Conservation (phyloP, 2,888 invertebrate species). For the Nephrotoma flavescens region DNA sequence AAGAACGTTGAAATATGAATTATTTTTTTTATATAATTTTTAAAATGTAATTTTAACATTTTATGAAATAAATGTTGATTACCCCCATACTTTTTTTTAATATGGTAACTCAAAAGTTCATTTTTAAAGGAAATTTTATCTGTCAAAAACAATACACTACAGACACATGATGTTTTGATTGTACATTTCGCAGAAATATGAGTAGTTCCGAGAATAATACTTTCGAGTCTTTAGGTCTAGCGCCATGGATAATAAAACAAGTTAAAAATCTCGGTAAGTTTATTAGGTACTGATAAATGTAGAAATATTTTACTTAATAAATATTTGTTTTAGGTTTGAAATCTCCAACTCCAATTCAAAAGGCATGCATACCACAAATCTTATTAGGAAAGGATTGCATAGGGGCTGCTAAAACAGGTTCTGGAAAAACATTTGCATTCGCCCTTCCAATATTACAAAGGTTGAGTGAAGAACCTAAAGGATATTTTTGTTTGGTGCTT, state of each 20-base stretch:
- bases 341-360: slow-evolving; percentile 68
- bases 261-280: slow-evolving; percentile 47
- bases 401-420: slow-evolving; percentile 94
- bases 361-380: slow-evolving; percentile 64
- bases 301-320: neutral
- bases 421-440: slow-evolving; percentile 96
- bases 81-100: neutral
- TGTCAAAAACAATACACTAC: neutral
- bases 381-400: slow-evolving; percentile 74
- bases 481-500: slow-evolving; percentile 85
- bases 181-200: neutral
- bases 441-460: slow-evolving; percentile 86
- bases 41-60: neutral
- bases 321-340: slow-evolving; percentile 46
- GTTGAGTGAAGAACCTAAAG: slow-evolving; percentile 86
- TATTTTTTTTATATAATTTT: neutral
- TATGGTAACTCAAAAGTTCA: neutral
- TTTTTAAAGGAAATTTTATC: neutral
- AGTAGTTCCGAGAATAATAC: slow-evolving; percentile 13
- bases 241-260: slow-evolving; percentile 61
- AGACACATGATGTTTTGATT: neutral
- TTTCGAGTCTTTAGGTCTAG: slow-evolving; percentile 48
- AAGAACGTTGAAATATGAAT: neutral
- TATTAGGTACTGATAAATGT: slow-evolving; percentile 1
- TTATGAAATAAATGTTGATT: too few relatives aligned